A percentile compares a stretch with the other conserved stretches of the same genome.
These are phyloP conservation scores for Parazoanthus atlanticus DNA, from an alignment of 92 coral and sea anemone genomes.

Conservation along the genomic window DNA sequence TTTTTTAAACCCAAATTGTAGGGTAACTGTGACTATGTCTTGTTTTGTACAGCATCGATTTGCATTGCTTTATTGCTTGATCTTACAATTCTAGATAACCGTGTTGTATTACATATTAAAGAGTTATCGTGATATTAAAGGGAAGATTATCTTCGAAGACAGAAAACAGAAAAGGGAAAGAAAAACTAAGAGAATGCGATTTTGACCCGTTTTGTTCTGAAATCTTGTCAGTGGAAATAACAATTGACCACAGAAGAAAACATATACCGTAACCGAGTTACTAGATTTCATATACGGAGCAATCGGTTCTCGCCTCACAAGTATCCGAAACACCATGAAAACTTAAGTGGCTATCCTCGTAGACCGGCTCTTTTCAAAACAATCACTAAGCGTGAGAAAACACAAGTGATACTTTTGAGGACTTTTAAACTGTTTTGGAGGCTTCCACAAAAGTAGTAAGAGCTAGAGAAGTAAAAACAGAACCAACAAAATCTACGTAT, in stretches of 20 bases:
- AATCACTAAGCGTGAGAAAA: neutral
- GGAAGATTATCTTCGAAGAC: too few relatives aligned
- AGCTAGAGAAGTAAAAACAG: neutral
- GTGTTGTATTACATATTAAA: too few relatives aligned
- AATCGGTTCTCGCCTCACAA: neutral
- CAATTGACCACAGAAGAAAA: neutral
- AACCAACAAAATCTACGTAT: neutral
- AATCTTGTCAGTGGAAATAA: neutral
- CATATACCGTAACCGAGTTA: neutral
- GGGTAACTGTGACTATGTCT: too few relatives aligned
- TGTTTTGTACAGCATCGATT: too few relatives aligned
- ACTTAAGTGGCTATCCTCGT: neutral
- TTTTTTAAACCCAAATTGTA: too few relatives aligned
- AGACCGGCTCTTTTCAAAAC: neutral
- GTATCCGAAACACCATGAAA: neutral
- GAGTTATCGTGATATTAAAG: too few relatives aligned
- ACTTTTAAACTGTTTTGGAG: neutral
- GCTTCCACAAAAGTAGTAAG: neutral
- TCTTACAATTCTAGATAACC: too few relatives aligned
- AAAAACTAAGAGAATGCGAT: too few relatives aligned
- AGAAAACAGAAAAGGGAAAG: too few relatives aligned
- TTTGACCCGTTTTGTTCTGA: neutral
- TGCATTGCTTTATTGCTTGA: too few relatives aligned
- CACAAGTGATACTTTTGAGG: neutral
- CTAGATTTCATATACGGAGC: neutral